Conservation (phyloP, 2,113 vertebrate species). For the Sapajus apella region DNA sequence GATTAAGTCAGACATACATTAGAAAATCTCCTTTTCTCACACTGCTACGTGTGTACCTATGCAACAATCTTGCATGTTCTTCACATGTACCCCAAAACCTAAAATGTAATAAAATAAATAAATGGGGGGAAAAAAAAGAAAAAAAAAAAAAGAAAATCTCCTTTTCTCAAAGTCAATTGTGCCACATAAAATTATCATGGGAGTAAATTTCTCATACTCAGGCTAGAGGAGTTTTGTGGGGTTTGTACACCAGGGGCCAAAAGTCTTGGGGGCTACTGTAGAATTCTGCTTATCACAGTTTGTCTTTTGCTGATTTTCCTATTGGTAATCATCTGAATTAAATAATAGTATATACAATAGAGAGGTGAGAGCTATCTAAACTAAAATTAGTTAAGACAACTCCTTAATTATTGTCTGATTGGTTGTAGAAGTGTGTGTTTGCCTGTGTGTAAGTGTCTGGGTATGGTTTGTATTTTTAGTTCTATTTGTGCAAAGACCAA, state of each 20-base stretch:
- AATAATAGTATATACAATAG: not conserved
- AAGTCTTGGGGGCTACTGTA: not conserved
- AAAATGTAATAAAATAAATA: no score
- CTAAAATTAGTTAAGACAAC: not conserved
- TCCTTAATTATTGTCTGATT: not conserved
- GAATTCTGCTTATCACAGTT: not conserved
- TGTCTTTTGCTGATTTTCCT: not conserved
- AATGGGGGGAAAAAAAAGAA: no score
- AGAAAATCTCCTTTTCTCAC: not conserved
- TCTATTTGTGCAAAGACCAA: not conserved
- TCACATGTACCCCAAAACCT: no score
- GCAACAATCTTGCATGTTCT: no score
- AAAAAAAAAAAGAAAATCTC: not conserved
- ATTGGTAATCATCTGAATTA: no score
- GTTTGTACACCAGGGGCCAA: not conserved
- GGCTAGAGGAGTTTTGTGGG: not conserved
- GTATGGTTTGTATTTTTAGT: not conserved
- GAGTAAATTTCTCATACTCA: not conserved
- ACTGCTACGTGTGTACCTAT: no score
- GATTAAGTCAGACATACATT: not conserved
- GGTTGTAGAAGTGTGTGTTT: not conserved
- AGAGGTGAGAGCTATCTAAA: not conserved
- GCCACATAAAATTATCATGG: rapidly evolving
- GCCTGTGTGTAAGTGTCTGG: not conserved
- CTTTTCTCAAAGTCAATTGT: not conserved